These are phyloP conservation scores for Spialia ferax DNA, from an alignment of 2,888 invertebrate species.

Conservation along the genomic window DNA sequence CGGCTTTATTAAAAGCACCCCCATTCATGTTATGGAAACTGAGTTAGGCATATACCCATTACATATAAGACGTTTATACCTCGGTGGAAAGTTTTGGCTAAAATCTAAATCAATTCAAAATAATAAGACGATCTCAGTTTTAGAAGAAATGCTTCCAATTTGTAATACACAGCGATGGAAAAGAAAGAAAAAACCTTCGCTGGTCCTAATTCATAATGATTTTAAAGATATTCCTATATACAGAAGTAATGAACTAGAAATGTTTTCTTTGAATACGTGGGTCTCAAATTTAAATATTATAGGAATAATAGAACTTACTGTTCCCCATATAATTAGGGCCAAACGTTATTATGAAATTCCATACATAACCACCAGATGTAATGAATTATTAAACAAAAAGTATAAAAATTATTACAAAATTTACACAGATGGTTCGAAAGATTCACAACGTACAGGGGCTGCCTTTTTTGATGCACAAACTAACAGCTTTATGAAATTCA, in stretches of 20 bases:
- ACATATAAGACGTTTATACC: not conserved
- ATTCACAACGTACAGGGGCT: not conserved
- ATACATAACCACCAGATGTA: not conserved
- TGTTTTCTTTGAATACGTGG: not conserved
- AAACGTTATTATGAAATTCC: not conserved
- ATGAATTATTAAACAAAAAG: not conserved
- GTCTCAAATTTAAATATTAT: not conserved
- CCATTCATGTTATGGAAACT: not conserved
- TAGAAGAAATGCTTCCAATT: not conserved
- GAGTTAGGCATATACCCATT: not conserved
- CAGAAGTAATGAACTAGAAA: not conserved
- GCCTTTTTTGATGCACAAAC: not conserved
- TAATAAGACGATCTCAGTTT: not conserved
- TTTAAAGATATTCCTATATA: not conserved
- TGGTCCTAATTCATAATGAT: not conserved
- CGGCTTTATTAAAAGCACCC: not conserved
- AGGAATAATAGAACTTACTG: not conserved
- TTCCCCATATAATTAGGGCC: not conserved
- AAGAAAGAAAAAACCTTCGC: not conserved
- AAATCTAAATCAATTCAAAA: not conserved
- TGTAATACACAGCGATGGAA: conserved; percentile 1
- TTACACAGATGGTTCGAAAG: conserved; percentile 9
- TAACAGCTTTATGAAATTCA: conserved; percentile 1
- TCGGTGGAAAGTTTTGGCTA: not conserved
- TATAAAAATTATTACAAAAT: conserved; percentile 3